These are phyloP conservation scores for Eueremaeus valkanovi DNA, from an alignment of 2,888 invertebrate genomes.

Conservation along the genomic window DNA sequence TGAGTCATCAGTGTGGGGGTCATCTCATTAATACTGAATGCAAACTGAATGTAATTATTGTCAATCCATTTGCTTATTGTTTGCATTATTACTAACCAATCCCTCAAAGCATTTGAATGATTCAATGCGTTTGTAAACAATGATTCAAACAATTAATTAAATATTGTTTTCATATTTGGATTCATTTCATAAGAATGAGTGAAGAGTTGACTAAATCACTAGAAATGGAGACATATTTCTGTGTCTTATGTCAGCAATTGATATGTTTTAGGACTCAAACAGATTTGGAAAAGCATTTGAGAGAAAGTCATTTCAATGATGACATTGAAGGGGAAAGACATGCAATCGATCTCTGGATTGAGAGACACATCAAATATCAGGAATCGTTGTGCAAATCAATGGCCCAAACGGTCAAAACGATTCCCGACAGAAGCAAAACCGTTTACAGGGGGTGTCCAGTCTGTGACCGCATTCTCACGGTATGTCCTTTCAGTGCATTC, in stretches of 20 bases:
- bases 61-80: too few relatives aligned
- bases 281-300: not conserved
- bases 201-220: too few relatives aligned
- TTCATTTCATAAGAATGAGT: too few relatives aligned
- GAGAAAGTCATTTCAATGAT: not conserved
- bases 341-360: not conserved
- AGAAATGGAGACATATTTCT: not conserved
- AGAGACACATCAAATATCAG: conserved; percentile 15
- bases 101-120: too few relatives aligned
- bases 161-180: too few relatives aligned
- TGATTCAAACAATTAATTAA: too few relatives aligned
- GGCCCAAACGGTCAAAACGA: conserved; percentile 10
- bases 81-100: too few relatives aligned
- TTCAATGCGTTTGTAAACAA: too few relatives aligned
- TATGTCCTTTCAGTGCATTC: not conserved
- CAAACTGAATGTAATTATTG: too few relatives aligned
- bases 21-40: too few relatives aligned
- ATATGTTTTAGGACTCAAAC: not conserved
- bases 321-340: not conserved
- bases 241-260: not conserved
- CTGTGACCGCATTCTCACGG: conserved; percentile 21
- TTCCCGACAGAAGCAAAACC: conserved; percentile 32
- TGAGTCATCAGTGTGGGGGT: too few relatives aligned
- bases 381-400: not conserved
- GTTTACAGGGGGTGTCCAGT: conserved; percentile 28